Base-by-base conservation (phyloP, 2,113 vertebrate species). In the Cochlearius cochlearius region DNA sequence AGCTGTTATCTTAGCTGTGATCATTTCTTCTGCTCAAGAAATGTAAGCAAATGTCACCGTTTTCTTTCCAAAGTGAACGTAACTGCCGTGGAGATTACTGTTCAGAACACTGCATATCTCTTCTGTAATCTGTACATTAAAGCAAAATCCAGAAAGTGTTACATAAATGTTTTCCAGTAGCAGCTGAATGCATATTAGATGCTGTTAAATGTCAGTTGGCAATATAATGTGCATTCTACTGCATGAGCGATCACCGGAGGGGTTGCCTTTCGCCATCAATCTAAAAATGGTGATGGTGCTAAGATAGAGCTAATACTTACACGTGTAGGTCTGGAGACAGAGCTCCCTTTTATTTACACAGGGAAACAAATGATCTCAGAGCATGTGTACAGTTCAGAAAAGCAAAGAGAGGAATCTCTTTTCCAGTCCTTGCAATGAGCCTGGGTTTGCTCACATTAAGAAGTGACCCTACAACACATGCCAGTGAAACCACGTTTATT, bases 121-220 rank as follows among this genome's bases (percentile, higher is more conserved):
- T 32, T 50, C 68, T 86, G 63, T 77, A 86, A 88, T 95, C 45
- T 18, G 38, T 47, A 56, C 52, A 49, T 79, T 68, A 89, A 86
- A 97, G 92, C 69, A 90, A 85, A 82, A 77, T 87, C 56, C 58
- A 85, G 75, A 64, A 94, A 91, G 10, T 14, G 26, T 94, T 91
- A 90, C 34, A 83, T 88, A 86, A 94, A 89, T 78, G 39, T 60
- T 73, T 97, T 93, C 86, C 92, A 77, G 79, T 66, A 67, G 76
- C 6, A 4, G 66, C 69, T 79, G 89, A 88, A 95, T 69, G 76
- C 64, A 15, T 85, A 79, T 91, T 79, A 94, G 91, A 74, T 89
- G 76, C 60, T 95, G 83, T 82, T 96, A 97, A 97, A 97, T 95
- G 96, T 97, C 95, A 96, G 82, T 85, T 97, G 69, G 85, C 95